Percentiles rank a stretch among this genome's conserved stretches.
Evolutionary conservation across 2,888 invertebrate species (phyloP).

Genomic region (Eupithecia subfuscata): DNA sequence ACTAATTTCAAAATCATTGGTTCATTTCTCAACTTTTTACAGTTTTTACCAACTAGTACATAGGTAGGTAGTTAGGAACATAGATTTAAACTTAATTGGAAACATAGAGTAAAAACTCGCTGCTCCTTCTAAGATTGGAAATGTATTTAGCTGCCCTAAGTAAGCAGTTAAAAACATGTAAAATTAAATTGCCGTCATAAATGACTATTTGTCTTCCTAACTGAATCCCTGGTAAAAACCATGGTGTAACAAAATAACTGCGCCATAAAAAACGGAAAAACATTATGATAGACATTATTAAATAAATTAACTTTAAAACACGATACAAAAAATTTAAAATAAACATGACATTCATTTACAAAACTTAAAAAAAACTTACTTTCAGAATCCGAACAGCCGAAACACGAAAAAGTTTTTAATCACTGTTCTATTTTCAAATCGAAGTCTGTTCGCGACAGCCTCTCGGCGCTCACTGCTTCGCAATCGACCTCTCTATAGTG

Average conservation of each 20-base stretch:
- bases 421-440: slow-evolving; percentile 42
- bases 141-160: not conserved
- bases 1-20: not conserved
- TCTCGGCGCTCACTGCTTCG: slow-evolving; percentile 57
- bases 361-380: slow-evolving; percentile 43
- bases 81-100: too few species aligned
- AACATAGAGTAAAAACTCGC: too few species aligned
- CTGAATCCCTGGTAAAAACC: not conserved
- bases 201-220: not conserved
- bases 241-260: not conserved
- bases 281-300: too few species aligned
- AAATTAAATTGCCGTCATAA: not conserved
- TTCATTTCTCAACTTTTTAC: not conserved
- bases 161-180: too few species aligned
- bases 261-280: not conserved
- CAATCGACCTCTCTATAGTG: slow-evolving; percentile 53
- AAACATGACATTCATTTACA: not conserved
- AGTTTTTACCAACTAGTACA: too few species aligned
- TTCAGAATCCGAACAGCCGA: slow-evolving; percentile 43
- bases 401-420: slow-evolving; percentile 42
- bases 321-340: not conserved
- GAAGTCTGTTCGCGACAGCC: slow-evolving; percentile 50
- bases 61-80: too few species aligned
- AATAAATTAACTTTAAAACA: not conserved
- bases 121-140: too few species aligned